Conservation (phyloP, 2,113 vertebrate species). For the Xerus inauris region DNA sequence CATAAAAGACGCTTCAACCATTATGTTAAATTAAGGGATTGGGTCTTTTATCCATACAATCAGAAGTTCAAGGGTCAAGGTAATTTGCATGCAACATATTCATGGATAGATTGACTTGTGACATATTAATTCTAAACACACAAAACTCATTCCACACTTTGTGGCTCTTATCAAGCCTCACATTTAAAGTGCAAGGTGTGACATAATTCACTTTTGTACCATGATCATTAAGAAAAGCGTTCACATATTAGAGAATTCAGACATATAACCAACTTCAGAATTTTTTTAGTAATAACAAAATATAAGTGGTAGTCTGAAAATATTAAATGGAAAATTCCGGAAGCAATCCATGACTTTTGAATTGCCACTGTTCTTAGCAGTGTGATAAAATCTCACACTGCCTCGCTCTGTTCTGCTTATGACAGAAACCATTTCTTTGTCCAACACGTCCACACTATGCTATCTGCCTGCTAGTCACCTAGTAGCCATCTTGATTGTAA, state of each 20-base stretch:
- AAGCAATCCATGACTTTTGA: not conserved
- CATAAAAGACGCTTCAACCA: not conserved
- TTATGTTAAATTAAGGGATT: not conserved
- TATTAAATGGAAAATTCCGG: not conserved
- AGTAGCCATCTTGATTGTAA: not conserved
- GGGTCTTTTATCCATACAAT: not conserved
- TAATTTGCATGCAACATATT: not conserved
- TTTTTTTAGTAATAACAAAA: not conserved
- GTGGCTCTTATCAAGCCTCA: not conserved
- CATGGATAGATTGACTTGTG: not conserved
- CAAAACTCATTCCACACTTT: not conserved
- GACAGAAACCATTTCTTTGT: not conserved
- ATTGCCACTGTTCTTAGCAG: not conserved
- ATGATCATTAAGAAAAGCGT: not conserved
- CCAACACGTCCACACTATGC: not conserved
- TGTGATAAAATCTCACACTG: not conserved
- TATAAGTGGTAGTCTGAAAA: not conserved
- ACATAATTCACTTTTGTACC: not conserved
- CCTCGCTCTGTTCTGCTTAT: too few species aligned
- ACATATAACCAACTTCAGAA: not conserved
- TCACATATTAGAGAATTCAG: not conserved
- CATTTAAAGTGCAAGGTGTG: not conserved
- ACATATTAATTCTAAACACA: not conserved
- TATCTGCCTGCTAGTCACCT: not conserved
- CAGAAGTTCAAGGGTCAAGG: not conserved